These are phyloP conservation scores for Griposia aprilina DNA, from an alignment of 2,888 invertebrate genomes.

Conservation along the genomic window DNA sequence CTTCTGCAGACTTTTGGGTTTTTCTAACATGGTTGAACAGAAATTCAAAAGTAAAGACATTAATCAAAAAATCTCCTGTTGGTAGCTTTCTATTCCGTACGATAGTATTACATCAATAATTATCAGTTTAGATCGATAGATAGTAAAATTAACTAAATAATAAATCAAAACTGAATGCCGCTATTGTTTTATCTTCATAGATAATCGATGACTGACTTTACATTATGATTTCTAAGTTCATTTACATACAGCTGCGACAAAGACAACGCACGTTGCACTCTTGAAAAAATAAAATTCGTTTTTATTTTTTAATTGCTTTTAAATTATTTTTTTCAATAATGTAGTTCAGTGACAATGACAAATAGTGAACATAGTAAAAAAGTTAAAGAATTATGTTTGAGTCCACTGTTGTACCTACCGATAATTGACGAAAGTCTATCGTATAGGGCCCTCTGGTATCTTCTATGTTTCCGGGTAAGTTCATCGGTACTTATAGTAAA, in stretches of 20 bases:
- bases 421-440: constrained; percentile 42
- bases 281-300: not conserved
- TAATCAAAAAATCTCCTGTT: not conserved
- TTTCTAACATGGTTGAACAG: not conserved
- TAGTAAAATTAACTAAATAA: constrained; percentile 56
- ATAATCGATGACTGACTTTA: constrained; percentile 49
- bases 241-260: constrained; percentile 35
- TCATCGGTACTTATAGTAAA: not conserved
- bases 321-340: constrained; percentile 4
- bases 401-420: constrained; percentile 36
- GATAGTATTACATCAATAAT: constrained; percentile 46
- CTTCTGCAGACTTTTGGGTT: not conserved
- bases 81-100: not conserved
- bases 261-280: constrained; percentile 1
- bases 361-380: constrained; percentile 29
- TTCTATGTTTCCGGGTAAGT: constrained; percentile 53
- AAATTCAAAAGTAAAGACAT: not conserved
- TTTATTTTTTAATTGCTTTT: too few relatives aligned
- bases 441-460: constrained; percentile 48
- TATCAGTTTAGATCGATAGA: constrained; percentile 68
- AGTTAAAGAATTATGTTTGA: constrained; percentile 37
- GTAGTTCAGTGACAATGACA: constrained; percentile 40
- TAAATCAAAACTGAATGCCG: constrained; percentile 58
- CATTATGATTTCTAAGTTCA: constrained; percentile 47
- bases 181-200: constrained; percentile 58